Conservation (phyloP, 2,113 vertebrate species). For the Climacteris rufus region DNA sequence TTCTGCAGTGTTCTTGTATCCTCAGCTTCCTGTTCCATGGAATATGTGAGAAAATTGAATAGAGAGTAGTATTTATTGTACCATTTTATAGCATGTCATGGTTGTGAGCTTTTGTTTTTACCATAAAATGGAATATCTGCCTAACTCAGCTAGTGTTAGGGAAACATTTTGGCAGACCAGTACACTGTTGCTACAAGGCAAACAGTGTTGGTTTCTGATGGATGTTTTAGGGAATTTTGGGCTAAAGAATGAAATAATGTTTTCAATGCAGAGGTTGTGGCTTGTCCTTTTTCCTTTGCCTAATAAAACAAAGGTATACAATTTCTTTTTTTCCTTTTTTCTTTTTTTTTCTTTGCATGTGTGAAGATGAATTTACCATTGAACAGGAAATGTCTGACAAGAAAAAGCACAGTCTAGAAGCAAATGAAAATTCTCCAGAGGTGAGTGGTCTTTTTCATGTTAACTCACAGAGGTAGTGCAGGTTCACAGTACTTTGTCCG, state of each 20-base stretch:
- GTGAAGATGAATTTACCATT: constrained; percentile 50
- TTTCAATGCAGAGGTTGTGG: neutral
- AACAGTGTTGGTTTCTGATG: neutral
- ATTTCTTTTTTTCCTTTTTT: neutral
- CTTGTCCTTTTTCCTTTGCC: neutral
- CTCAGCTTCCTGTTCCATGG: neutral
- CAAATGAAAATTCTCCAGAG: constrained; percentile 64
- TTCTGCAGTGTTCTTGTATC: neutral
- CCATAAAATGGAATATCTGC: neutral
- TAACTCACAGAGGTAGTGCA: neutral
- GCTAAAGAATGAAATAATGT: neutral
- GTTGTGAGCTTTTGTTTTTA: neutral
- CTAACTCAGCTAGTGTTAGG: neutral
- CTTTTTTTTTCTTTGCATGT: neutral
- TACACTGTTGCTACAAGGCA: neutral
- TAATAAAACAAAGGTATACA: neutral
- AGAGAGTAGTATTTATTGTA: neutral
- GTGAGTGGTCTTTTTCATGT: neutral
- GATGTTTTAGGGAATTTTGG: neutral
- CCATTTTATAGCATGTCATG: neutral
- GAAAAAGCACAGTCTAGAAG: constrained; percentile 34
- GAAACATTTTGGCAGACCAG: neutral
- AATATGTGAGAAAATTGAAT: neutral
- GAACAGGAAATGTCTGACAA: constrained; percentile 50
- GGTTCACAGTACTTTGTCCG: neutral